Percentiles rank a stretch among this genome's conserved stretches.
phyloP scores from a whole-genome alignment of 2,888 invertebrate species.

The Hecatera dysodea region DNA sequence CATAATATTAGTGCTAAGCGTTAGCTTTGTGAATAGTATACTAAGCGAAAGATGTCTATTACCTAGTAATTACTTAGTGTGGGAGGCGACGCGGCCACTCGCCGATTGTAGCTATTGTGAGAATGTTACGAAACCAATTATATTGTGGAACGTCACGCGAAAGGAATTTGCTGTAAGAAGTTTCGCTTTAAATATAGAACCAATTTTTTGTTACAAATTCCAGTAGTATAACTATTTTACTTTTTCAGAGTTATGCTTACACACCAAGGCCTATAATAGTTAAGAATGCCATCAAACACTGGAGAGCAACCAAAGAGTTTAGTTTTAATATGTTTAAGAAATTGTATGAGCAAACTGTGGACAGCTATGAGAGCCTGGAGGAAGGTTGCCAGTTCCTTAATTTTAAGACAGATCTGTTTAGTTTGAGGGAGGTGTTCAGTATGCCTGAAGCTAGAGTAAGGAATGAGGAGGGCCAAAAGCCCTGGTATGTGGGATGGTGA shows the following conservation, averaged over 20 bases:
- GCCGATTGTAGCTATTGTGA: constrained; percentile 95
- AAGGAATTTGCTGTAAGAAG: constrained; percentile 91
- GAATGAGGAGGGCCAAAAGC: constrained; percentile 91
- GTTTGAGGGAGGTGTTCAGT: constrained; percentile 94
- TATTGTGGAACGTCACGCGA: constrained; percentile 93
- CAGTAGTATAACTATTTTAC: constrained; percentile 17
- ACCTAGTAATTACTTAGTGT: constrained; percentile 95
- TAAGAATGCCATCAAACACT: constrained; percentile 93
- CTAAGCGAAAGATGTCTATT: constrained; percentile 93
- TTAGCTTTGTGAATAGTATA: constrained; percentile 77
- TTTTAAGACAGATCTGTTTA: constrained; percentile 95
- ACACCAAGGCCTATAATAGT: constrained; percentile 95
- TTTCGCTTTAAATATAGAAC: constrained; percentile 40
- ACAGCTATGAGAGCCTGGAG: constrained; percentile 93
- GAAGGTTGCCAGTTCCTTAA: constrained; percentile 97
- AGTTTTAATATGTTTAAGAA: constrained; percentile 93
- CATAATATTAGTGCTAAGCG: constrained; percentile 73
- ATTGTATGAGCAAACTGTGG: constrained; percentile 92
- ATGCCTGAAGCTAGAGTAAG: constrained; percentile 93
- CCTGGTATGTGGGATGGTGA: constrained; percentile 98
- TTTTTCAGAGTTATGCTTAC: constrained; percentile 92
- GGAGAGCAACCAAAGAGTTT: constrained; percentile 94
- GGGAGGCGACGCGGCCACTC: constrained; percentile 96
- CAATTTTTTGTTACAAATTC: constrained; percentile 25
- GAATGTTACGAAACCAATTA: constrained; percentile 92